These are phyloP conservation scores for Nowickia ferox DNA, from an alignment of 2,888 invertebrate genomes.

Conservation along the genomic window DNA sequence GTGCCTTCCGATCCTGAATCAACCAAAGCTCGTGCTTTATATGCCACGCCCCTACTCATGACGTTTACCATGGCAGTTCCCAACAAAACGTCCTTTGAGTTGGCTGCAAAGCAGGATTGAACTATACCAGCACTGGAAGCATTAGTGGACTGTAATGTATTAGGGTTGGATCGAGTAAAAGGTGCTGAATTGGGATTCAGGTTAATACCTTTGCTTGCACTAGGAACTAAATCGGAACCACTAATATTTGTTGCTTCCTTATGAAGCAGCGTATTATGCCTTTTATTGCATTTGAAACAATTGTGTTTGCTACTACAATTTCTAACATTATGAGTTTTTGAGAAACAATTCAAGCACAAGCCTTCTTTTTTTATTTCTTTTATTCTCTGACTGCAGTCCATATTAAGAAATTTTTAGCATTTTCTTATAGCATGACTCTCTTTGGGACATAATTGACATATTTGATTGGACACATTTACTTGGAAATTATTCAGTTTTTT, in stretches of 20 bases:
- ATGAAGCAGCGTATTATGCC: constrained; percentile 50
- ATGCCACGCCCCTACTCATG: background rate
- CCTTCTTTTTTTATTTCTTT: constrained; percentile 31
- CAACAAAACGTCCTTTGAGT: constrained; percentile 13
- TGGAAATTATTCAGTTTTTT: no score
- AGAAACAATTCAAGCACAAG: constrained; percentile 53
- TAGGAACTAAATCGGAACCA: background rate
- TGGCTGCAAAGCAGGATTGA: constrained; percentile 11
- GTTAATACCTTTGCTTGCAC: background rate
- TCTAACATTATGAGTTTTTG: constrained; percentile 21
- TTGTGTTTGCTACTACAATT: constrained; percentile 34
- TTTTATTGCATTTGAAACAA: constrained; percentile 34
- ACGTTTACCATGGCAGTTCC: constrained; percentile 23
- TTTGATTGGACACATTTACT: no score
- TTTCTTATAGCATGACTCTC: no score
- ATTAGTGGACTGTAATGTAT: constrained; percentile 18
- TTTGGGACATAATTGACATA: no score
- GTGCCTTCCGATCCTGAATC: constrained; percentile 35
- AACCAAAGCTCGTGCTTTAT: constrained; percentile 1
- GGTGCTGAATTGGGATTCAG: background rate
- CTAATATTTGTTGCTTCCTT: constrained; percentile 1
- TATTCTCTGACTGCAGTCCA: no score
- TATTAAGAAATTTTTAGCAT: no score
- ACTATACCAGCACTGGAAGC: background rate
- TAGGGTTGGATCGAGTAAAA: background rate